Evolutionary conservation across 2,888 invertebrate genomes (phyloP).

Genomic region (Apotomis capreana): DNA sequence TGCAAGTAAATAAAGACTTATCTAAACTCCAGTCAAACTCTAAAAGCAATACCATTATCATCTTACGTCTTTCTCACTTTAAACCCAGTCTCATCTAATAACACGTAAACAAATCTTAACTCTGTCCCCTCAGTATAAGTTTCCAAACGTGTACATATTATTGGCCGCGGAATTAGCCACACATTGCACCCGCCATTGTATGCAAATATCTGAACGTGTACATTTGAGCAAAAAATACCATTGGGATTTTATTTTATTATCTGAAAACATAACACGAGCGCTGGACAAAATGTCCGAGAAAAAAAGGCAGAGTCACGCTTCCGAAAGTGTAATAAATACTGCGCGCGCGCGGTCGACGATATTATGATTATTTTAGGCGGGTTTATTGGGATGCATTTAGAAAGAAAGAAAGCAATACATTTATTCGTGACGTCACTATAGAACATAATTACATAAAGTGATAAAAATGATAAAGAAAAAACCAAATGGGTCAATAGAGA

Average conservation of each 20-base stretch:
- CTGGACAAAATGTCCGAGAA: conserved; percentile 56
- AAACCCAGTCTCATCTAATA: neutral
- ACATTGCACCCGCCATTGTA: conserved; percentile 81
- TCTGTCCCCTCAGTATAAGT: neutral
- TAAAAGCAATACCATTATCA: conserved; percentile 25
- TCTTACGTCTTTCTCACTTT: conserved; percentile 43
- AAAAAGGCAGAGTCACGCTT: conserved; percentile 52
- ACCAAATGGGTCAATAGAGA: too few species aligned
- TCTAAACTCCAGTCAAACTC: conserved; percentile 21
- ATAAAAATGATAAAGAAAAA: too few species aligned
- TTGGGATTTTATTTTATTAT: conserved; percentile 68
- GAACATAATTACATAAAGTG: too few species aligned
- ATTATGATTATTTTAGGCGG: conserved; percentile 30
- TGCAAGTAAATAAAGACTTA: conserved; percentile 7
- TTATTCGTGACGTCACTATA: too few species aligned
- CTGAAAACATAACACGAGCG: conserved; percentile 64
- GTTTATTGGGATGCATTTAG: too few species aligned
- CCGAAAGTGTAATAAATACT: conserved; percentile 43
- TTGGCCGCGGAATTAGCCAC: conserved; percentile 62
- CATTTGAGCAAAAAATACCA: conserved; percentile 67
- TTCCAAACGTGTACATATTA: conserved; percentile 7
- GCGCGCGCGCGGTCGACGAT: conserved; percentile 20
- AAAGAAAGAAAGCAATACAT: too few species aligned
- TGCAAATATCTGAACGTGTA: conserved; percentile 78
- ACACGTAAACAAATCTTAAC: neutral